A percentile compares a stretch with the other conserved stretches of the same genome.
Evolutionary conservation across 92 coral and sea anemone species (phyloP).

Genomic region (Porites cylindrica): DNA sequence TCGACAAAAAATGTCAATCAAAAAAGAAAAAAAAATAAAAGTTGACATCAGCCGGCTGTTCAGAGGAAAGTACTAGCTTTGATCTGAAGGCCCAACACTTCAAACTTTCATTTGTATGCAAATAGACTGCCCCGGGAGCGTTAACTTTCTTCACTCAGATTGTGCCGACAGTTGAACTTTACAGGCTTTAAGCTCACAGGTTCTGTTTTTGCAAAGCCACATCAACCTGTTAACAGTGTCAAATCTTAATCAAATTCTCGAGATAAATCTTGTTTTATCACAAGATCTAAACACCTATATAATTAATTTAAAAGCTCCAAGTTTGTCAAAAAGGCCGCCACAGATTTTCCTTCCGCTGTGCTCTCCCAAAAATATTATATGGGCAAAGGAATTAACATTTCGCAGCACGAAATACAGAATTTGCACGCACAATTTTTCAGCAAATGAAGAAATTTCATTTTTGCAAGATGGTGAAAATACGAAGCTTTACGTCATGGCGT

Average conservation of each 20-base stretch:
- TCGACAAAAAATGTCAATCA: too few relatives aligned
- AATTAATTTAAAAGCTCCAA: neutral
- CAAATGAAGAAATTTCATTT: neutral
- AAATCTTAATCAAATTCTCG: neutral
- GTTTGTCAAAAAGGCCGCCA: neutral
- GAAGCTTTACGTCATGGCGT: neutral
- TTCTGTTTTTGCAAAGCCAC: neutral
- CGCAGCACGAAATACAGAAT: constrained; percentile 8
- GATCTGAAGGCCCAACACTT: too few relatives aligned
- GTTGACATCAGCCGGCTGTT: too few relatives aligned
- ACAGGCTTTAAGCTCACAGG: too few relatives aligned
- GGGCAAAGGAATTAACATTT: constrained; percentile 5
- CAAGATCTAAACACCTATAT: constrained; percentile 21
- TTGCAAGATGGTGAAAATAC: neutral
- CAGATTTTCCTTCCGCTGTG: constrained; percentile 25
- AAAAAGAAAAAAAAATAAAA: too few relatives aligned
- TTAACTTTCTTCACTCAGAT: too few relatives aligned
- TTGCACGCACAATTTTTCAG: neutral
- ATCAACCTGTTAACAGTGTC: constrained; percentile 3
- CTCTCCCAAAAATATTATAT: constrained; percentile 1
- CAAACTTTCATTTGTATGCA: too few relatives aligned
- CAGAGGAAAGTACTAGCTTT: too few relatives aligned
- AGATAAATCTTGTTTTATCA: constrained; percentile 2
- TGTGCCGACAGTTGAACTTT: neutral
- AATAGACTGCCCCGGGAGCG: too few relatives aligned